A percentile compares a stretch with the other conserved stretches of the same genome.
Evolutionary conservation across 1,140 invertebrate genomes (phyloP).

Genomic region (Ceratina calcarata): DNA sequence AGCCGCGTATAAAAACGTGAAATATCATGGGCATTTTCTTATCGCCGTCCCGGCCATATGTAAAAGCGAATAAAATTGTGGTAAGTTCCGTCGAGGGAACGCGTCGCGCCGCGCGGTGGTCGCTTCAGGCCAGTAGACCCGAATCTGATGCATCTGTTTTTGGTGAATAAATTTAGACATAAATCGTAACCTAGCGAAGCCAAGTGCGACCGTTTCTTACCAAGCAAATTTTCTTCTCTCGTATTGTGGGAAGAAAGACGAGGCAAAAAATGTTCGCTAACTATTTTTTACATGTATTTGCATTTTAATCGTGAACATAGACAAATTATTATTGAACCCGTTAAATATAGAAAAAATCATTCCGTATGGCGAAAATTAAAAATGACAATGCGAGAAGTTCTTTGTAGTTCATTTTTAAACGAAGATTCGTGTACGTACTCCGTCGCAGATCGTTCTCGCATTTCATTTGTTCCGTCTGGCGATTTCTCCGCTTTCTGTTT

Average conservation of each 20-base stretch:
- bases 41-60: constrained; percentile 70
- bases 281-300: too few species aligned
- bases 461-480: too few species aligned
- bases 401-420: too few species aligned
- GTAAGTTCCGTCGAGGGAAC: constrained; percentile 75
- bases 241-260: not conserved
- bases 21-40: constrained; percentile 74
- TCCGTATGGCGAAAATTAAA: too few species aligned
- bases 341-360: too few species aligned
- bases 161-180: constrained; percentile 55
- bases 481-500: not conserved
- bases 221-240: not conserved
- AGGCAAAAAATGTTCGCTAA: too few species aligned
- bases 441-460: too few species aligned
- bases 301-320: too few species aligned
- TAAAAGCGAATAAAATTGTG: constrained; percentile 77
- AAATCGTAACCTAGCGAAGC: constrained; percentile 44
- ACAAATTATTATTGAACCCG: too few species aligned
- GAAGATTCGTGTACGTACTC: not conserved
- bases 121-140: constrained; percentile 65
- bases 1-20: constrained; percentile 72
- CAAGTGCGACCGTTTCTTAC: not conserved
- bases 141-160: constrained; percentile 58
- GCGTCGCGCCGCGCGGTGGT: constrained; percentile 16
- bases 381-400: too few species aligned